These are phyloP conservation scores for Pteruthius melanotis DNA, from an alignment of 2,113 vertebrate species.

Conservation along the genomic window DNA sequence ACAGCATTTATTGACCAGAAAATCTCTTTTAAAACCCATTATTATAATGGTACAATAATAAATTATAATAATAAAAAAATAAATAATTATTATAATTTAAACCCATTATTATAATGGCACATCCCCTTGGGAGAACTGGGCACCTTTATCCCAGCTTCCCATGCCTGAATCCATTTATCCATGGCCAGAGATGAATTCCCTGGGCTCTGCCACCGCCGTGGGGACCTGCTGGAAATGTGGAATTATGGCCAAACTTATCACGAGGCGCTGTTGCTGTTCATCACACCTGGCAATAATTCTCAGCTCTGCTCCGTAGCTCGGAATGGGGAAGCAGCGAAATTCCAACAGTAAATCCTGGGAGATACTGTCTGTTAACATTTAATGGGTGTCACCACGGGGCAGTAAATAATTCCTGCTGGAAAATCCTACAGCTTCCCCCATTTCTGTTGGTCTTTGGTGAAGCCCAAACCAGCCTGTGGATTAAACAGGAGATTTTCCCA, in stretches of 20 bases:
- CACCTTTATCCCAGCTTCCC: not conserved
- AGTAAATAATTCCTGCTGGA: conserved; percentile 48
- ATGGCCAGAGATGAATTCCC: conserved; percentile 66
- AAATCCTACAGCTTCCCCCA: not conserved
- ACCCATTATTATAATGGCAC: too few relatives aligned
- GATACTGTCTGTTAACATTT: conserved; percentile 54
- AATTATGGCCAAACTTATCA: conserved; percentile 67
- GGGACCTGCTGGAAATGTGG: conserved; percentile 60
- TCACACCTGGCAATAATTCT: conserved; percentile 52
- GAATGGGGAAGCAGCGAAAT: not conserved
- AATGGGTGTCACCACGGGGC: not conserved
- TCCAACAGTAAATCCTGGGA: conserved; percentile 54
- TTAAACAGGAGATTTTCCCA: not conserved
- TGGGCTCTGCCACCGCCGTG: conserved; percentile 41
- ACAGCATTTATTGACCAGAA: not conserved
- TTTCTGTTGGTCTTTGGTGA: not conserved
- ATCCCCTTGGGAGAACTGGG: fast-evolving
- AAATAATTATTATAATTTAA: too few relatives aligned
- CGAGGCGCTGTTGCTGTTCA: conserved; percentile 44
- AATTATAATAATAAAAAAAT: too few relatives aligned
- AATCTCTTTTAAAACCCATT: not conserved
- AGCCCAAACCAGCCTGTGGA: not conserved
- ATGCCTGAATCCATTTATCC: conserved; percentile 38
- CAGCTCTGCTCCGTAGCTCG: not conserved
- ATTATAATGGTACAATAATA: too few relatives aligned